Evolutionary conservation across 1,140 invertebrate species (phyloP).

Genomic region (Danaus plexippus): DNA sequence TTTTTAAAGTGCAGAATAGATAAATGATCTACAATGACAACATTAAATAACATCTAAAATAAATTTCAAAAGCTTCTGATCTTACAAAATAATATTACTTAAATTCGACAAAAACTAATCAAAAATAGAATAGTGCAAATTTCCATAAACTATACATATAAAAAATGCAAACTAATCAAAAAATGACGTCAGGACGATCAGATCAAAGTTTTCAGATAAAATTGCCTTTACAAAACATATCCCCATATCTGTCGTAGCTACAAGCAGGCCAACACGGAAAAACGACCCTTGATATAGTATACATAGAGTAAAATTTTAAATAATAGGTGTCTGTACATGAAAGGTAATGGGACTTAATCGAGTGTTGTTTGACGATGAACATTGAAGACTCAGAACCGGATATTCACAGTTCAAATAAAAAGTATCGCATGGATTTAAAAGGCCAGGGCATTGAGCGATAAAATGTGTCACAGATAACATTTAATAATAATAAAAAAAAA

Average conservation of each 20-base stretch:
- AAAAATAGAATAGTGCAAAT: too few relatives aligned
- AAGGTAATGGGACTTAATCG: slow-evolving; percentile 20
- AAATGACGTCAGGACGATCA: slow-evolving; percentile 36
- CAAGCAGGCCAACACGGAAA: slow-evolving; percentile 55
- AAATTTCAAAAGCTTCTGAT: too few relatives aligned
- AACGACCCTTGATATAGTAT: slow-evolving; percentile 40
- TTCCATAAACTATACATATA: slow-evolving; percentile 4
- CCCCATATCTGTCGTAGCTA: slow-evolving; percentile 55
- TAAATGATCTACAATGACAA: too few relatives aligned
- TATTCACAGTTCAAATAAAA: slow-evolving; percentile 34
- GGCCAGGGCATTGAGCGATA: slow-evolving; percentile 8
- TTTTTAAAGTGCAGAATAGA: too few relatives aligned
- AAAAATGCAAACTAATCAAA: slow-evolving; percentile 11
- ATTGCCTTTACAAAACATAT: slow-evolving; percentile 13
- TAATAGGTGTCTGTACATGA: slow-evolving; percentile 33
- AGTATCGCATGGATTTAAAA: slow-evolving; percentile 8
- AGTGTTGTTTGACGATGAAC: slow-evolving; percentile 23
- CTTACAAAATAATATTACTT: too few relatives aligned
- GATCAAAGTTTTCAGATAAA: slow-evolving; percentile 12
- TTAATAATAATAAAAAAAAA: slow-evolving; percentile 5
- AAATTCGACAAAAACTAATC: too few relatives aligned
- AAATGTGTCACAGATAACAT: slow-evolving; percentile 8
- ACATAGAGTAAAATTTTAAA: slow-evolving; percentile 36
- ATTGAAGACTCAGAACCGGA: slow-evolving; percentile 21
- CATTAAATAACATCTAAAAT: too few relatives aligned